Base-by-base conservation (phyloP, 1,140 invertebrate species). In the Rhagoletis pomonella region DNA sequence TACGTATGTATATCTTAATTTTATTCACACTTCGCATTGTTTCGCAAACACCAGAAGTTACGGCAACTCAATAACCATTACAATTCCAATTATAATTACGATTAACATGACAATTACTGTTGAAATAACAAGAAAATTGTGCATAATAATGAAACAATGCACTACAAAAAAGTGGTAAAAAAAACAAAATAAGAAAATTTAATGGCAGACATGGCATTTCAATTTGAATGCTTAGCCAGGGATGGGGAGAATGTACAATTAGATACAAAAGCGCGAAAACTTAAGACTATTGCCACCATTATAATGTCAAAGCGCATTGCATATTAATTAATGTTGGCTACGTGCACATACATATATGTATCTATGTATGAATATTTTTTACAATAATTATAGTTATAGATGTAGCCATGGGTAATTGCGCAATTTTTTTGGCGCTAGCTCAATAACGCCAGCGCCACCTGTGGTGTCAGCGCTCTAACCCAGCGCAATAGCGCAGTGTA, bases 21-120 rank as follows among this genome's bases (percentile, higher is more conserved):
- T 55, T 55, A 55, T 55, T 55, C 10, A 7, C 10, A 55, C 10
- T 7, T 55, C 2, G 50, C 50, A 55, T 55, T 55, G 50, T 7
- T 10, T 7, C 10, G 50, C 50, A 73, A 47, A 47, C 5, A n/a
- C 69, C 69, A 73, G 69, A 73, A 73, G 69, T 12, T 14, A 73
- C 12, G 14, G 42, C 12, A 73, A 73, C 14, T 47, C 69, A 47
- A 0, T 17, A 17, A 47, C 69, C 42, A 73, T 73, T 73, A 73
- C 69, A 47, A 73, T 73, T 50, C 44, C 69, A 73, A 73, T 73
- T 73, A 73, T 17, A 44, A 47, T 47, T 47, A 47, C 42, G 6
- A 73, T 73, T 73, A 73, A 47, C 44, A 73, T 73, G 69, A 73
- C 69, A 73, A 73, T 73, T 73, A 73, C 39, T 44, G 42, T 44